Evolutionary conservation across 1,140 invertebrate genomes (phyloP).

Genomic region (Geopemphigus sp.): DNA sequence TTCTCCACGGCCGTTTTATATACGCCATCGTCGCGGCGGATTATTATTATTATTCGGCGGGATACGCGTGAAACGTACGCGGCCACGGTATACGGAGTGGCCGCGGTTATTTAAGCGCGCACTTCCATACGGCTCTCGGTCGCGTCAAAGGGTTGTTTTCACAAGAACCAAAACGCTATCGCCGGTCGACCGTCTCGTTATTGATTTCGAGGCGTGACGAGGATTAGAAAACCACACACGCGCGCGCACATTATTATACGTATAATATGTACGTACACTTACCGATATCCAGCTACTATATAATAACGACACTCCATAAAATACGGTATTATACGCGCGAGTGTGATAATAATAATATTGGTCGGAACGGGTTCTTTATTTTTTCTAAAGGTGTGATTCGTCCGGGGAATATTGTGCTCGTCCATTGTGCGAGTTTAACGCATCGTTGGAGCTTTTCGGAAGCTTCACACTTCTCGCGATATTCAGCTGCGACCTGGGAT

Average conservation of each 20-base stretch:
- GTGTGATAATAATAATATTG: constrained; percentile 1
- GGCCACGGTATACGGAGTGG: too few relatives aligned
- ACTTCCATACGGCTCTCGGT: too few relatives aligned
- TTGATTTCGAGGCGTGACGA: not conserved
- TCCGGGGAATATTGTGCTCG: not conserved
- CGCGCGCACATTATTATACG: not conserved
- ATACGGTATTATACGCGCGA: too few relatives aligned
- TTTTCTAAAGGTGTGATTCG: constrained; percentile 14
- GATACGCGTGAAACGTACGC: not conserved
- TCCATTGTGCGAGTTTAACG: not conserved
- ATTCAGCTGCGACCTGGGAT: not conserved
- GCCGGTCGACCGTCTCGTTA: not conserved
- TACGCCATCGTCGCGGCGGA: too few relatives aligned
- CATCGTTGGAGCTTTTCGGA: constrained; percentile 38
- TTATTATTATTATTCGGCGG: not conserved
- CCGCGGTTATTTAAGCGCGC: too few relatives aligned
- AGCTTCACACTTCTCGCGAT: constrained; percentile 18
- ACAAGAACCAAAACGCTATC: not conserved
- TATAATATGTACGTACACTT: not conserved
- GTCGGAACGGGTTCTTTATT: constrained; percentile 23
- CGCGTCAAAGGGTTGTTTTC: constrained; percentile 37
- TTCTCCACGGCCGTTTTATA: too few relatives aligned
- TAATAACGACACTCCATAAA: not conserved
- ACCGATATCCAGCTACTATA: not conserved
- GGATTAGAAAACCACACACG: constrained; percentile 17